Conservation (phyloP, 2,888 invertebrate species). For the Phlogophora meticulosa region DNA sequence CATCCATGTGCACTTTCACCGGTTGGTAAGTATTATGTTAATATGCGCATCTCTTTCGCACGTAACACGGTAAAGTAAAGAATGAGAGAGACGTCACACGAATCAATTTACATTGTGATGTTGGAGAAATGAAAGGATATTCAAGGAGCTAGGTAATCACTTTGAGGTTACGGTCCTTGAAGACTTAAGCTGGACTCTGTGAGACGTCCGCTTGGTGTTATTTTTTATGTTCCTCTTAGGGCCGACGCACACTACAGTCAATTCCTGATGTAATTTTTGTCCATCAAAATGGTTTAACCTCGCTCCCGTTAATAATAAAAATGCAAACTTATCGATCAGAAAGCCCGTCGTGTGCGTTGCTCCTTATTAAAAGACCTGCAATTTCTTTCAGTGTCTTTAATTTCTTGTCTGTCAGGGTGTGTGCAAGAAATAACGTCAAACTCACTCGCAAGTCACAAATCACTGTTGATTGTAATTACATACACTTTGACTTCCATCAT, state of each 20-base stretch:
- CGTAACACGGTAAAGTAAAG: conserved; percentile 53
- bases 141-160: conserved; percentile 32
- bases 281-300: neutral
- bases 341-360: conserved; percentile 10
- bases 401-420: conserved; percentile 34
- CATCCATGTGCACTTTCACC: conserved; percentile 67
- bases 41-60: conserved; percentile 60
- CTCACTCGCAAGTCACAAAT: conserved; percentile 43
- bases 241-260: conserved; percentile 2
- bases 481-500: conserved; percentile 34
- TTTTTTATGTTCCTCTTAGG: conserved; percentile 8
- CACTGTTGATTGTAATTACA: conserved; percentile 54
- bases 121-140: conserved; percentile 37
- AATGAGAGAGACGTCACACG: conserved; percentile 44
- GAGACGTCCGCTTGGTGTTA: conserved; percentile 18
- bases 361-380: conserved; percentile 18
- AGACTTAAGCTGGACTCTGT: conserved; percentile 20
- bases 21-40: conserved; percentile 61
- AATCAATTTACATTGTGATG: conserved; percentile 10
- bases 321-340: too few relatives aligned
- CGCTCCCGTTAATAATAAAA: too few relatives aligned
- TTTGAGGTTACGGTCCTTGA: conserved; percentile 5
- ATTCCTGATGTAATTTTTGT: neutral
- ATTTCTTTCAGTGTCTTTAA: conserved; percentile 50
- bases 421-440: conserved; percentile 34